phyloP scores from a whole-genome alignment of 2,113 vertebrate species.

The Psilopsiagon aymara region DNA sequence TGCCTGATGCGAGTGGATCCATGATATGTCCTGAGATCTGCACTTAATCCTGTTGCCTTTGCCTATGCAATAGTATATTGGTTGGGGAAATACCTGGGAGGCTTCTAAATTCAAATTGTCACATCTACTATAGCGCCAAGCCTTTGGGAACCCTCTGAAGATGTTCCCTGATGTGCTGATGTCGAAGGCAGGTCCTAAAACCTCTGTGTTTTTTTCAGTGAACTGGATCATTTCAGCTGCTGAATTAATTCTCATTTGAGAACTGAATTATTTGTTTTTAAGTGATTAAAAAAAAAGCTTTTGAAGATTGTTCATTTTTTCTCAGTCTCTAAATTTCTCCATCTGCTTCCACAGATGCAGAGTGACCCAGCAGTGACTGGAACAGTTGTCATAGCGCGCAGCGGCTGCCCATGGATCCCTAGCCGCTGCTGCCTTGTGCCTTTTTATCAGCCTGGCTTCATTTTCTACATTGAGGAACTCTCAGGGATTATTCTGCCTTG shows the following conservation, averaged over 20 bases:
- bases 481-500: not conserved
- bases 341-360: conserved; percentile 21
- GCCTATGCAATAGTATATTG: fast-evolving
- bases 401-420: not conserved
- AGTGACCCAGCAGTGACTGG: not conserved
- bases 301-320: not conserved
- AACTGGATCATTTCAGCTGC: not conserved
- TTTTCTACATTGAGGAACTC: not conserved
- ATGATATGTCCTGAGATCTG: not conserved
- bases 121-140: fast-evolving
- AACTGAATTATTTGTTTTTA: not conserved
- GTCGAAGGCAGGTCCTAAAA: not conserved
- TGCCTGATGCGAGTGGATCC: not conserved
- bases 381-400: not conserved
- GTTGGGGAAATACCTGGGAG: fast-evolving
- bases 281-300: not conserved
- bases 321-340: not conserved
- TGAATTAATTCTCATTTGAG: not conserved
- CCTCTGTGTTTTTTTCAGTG: not conserved
- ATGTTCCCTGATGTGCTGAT: not conserved
- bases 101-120: not conserved
- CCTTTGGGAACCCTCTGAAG: not conserved
- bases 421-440: not conserved
- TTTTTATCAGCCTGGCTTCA: not conserved
- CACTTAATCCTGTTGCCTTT: fast-evolving